A percentile compares a stretch with the other conserved stretches of the same genome.
Evolutionary conservation across 2,888 invertebrate species (phyloP).

Genomic region (Lasioglossum oenotherae): DNA sequence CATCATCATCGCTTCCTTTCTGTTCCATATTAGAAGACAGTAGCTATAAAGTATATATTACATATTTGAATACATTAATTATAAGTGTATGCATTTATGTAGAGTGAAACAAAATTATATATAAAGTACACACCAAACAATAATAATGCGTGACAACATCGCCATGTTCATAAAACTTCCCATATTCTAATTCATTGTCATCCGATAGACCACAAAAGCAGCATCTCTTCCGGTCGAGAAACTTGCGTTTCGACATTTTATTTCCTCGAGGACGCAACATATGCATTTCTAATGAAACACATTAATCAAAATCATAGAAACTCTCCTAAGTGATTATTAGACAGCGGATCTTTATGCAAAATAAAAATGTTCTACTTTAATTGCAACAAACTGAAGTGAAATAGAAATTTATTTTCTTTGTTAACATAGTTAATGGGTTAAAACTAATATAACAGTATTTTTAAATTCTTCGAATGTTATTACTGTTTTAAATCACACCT

Average conservation of each 20-base stretch:
- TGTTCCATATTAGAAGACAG: constrained; percentile 90
- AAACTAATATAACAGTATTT: too few species aligned
- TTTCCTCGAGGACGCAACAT: neutral
- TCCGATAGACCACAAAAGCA: constrained; percentile 86
- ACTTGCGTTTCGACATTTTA: constrained; percentile 52
- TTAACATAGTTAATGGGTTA: too few species aligned
- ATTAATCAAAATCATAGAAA: neutral
- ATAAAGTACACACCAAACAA: constrained; percentile 88
- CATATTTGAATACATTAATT: neutral
- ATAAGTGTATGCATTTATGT: neutral
- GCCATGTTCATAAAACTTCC: constrained; percentile 86
- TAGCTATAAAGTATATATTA: constrained; percentile 85
- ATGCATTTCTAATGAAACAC: neutral
- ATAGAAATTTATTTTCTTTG: too few species aligned
- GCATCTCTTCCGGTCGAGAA: constrained; percentile 77
- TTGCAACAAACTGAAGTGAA: too few species aligned
- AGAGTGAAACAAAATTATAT: neutral
- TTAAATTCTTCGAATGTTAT: too few species aligned
- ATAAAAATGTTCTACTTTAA: too few species aligned
- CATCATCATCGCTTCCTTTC: constrained; percentile 88
- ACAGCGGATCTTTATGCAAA: too few species aligned
- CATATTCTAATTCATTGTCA: constrained; percentile 86
- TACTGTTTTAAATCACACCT: too few species aligned
- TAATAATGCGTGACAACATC: constrained; percentile 89
- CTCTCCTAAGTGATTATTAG: neutral